Conservation (phyloP, 2,797 vertebrate species). For the Cirrhinus mrigala region DNA sequence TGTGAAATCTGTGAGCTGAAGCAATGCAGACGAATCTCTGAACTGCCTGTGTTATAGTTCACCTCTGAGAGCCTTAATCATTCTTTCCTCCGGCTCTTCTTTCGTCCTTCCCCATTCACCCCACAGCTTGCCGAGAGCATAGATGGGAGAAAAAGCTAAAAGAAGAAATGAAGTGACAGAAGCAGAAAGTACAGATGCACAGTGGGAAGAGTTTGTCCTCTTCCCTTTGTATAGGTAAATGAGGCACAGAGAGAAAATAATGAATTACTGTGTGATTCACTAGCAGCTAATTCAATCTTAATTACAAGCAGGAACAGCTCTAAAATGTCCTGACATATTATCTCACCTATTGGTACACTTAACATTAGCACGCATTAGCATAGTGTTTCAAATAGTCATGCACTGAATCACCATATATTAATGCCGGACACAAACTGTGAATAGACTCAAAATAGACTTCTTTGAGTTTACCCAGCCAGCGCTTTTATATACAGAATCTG, state of each 20-base stretch:
- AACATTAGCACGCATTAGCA: not conserved
- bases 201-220: not conserved
- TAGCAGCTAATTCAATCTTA: not conserved
- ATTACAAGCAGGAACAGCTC: slow-evolving; percentile 2
- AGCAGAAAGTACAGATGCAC: not conserved
- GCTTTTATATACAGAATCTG: not conserved
- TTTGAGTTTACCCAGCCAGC: not conserved
- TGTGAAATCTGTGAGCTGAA: slow-evolving; percentile 16
- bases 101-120: not conserved
- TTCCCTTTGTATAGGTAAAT: not conserved
- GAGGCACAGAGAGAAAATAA: not conserved
- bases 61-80: slow-evolving; percentile 7
- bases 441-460: not conserved
- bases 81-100: not conserved
- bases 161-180: slow-evolving; percentile 10
- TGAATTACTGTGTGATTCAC: not conserved
- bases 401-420: not conserved
- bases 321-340: not conserved
- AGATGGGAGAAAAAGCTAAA: not conserved
- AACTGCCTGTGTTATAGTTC: slow-evolving; percentile 20
- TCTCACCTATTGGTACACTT: not conserved
- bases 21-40: not conserved
- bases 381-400: not conserved
- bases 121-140: not conserved
- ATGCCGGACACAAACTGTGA: not conserved